Conservation (phyloP, 1,140 invertebrate genomes). For the Brachionus calyciflorus region DNA sequence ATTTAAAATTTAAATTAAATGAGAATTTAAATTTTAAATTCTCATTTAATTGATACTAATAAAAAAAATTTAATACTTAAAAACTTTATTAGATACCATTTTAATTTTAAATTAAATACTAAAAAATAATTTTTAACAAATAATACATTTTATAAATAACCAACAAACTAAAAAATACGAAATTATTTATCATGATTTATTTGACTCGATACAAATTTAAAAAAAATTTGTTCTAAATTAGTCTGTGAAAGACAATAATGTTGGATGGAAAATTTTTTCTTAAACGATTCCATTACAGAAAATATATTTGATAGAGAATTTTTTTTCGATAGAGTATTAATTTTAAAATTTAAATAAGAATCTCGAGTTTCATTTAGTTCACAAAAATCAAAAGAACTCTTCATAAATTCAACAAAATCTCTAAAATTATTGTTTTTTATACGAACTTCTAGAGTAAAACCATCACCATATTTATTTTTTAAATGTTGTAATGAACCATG, state of each 20-base stretch:
- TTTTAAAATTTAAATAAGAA: conserved; percentile 20
- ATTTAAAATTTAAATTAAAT: too few relatives aligned
- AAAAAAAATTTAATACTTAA: too few relatives aligned
- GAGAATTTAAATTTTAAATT: too few relatives aligned
- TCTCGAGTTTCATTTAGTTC: conserved; percentile 64
- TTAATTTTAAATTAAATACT: too few relatives aligned
- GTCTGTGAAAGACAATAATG: conserved; percentile 26
- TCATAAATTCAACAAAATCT: conserved; percentile 53
- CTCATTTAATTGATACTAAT: too few relatives aligned
- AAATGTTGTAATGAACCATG: conserved; percentile 62
- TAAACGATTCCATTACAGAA: conserved; percentile 2
- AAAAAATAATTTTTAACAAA: too few relatives aligned
- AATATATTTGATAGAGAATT: conserved; percentile 8
- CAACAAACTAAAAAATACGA: too few relatives aligned
- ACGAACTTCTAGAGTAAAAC: conserved; percentile 49
- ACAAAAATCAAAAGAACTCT: conserved; percentile 51
- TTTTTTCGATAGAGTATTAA: background rate
- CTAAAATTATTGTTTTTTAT: conserved; percentile 48
- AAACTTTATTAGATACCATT: too few relatives aligned
- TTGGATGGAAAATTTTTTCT: background rate
- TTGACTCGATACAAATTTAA: conserved; percentile 34
- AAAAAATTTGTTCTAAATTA: conserved; percentile 41
- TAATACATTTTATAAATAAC: too few relatives aligned
- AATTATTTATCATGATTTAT: conserved; percentile 6
- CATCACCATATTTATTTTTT: conserved; percentile 60